Conservation (phyloP, 2,797 vertebrate species). For the Schizopygopsis malacanthus region DNA sequence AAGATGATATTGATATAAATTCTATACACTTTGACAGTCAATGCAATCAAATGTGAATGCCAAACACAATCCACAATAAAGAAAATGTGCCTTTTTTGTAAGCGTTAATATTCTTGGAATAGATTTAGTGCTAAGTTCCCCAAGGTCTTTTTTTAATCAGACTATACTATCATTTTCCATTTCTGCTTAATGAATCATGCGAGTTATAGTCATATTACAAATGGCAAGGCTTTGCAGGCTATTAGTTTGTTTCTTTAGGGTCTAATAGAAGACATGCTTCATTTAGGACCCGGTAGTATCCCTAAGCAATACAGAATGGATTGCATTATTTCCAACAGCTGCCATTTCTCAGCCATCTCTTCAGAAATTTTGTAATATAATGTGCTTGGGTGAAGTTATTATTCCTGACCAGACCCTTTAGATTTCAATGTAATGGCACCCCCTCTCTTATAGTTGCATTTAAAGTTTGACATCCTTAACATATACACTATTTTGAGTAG, state of each 20-base stretch:
- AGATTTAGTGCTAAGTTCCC: conserved; percentile 91
- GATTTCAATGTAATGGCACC: conserved; percentile 72
- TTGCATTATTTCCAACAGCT: conserved; percentile 94
- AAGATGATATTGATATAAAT: background rate
- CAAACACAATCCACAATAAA: conserved; percentile 67
- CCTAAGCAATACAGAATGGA: conserved; percentile 90
- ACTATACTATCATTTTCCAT: conserved; percentile 95
- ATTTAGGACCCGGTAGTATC: conserved; percentile 89
- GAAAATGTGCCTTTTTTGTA: conserved; percentile 85
- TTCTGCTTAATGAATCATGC: conserved; percentile 99
- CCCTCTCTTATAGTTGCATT: conserved; percentile 72
- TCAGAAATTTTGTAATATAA: conserved; percentile 79
- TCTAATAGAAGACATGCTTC: conserved; percentile 98
- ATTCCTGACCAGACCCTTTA: conserved; percentile 79
- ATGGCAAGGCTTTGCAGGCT: conserved; percentile 96
- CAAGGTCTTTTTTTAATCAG: conserved; percentile 86
- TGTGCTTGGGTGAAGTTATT: conserved; percentile 81
- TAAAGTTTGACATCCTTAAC: conserved; percentile 60
- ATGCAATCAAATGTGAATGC: conserved; percentile 34
- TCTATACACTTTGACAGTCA: background rate
- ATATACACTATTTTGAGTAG: conserved; percentile 61
- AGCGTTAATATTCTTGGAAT: conserved; percentile 87
- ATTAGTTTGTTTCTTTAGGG: conserved; percentile 99
- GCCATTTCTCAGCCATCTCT: conserved; percentile 88
- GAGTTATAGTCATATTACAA: conserved; percentile 99